Conservation (phyloP, 2,797 vertebrate species). For the Lagocephalus sceleratus region DNA sequence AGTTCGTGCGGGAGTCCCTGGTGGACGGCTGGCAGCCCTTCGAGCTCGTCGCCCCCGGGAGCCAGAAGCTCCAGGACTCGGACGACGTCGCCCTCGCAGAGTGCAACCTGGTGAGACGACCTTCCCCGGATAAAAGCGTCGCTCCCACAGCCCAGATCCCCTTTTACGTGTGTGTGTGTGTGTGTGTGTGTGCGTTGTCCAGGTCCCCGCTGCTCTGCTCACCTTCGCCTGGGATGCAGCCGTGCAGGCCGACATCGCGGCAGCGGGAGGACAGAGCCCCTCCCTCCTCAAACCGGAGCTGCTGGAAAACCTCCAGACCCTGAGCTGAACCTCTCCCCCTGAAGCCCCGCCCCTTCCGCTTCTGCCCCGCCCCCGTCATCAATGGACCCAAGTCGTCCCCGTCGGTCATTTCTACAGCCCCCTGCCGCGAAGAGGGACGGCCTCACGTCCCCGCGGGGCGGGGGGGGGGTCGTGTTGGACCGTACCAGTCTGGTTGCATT, state of each 20-base stretch:
- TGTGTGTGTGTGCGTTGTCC: not conserved
- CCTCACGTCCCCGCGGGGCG: not conserved
- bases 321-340: slow-evolving; percentile 67
- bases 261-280: slow-evolving; percentile 63
- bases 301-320: slow-evolving; percentile 70
- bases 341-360: slow-evolving; percentile 19
- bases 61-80: slow-evolving; percentile 81
- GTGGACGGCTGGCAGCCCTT: slow-evolving; percentile 92
- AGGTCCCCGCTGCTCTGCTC: slow-evolving; percentile 91
- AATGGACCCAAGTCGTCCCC: slow-evolving; percentile 21
- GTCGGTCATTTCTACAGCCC: slow-evolving; percentile 36
- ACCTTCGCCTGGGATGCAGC: slow-evolving; percentile 85
- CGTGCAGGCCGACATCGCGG: slow-evolving; percentile 84
- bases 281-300: slow-evolving; percentile 79
- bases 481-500: no score
- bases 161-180: no score
- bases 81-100: slow-evolving; percentile 83
- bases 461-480: no score
- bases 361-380: slow-evolving; percentile 6
- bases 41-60: slow-evolving; percentile 86
- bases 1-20: slow-evolving; percentile 85
- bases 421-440: slow-evolving; percentile 13
- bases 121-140: no score
- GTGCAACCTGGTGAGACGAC: slow-evolving; percentile 89
- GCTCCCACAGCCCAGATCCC: no score